Evolutionary conservation across 2,888 invertebrate genomes (phyloP).

Genomic region (Phaonia tiefii): DNA sequence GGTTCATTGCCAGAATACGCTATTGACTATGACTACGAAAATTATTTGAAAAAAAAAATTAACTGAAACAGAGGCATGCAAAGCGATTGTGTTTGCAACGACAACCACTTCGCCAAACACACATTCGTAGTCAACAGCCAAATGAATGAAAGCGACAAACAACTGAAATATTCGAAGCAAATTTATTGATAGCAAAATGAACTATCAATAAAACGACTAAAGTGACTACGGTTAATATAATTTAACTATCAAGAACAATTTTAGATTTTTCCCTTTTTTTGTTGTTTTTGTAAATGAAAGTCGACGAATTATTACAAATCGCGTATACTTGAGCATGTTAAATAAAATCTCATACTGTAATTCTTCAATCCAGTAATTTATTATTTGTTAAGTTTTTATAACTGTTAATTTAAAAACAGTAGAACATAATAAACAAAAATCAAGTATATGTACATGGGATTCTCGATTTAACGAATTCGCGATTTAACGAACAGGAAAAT

Average conservation of each 20-base stretch:
- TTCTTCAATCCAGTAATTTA: no score
- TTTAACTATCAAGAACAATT: background rate
- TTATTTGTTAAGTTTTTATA: background rate
- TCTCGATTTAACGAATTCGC: no score
- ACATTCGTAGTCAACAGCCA: background rate
- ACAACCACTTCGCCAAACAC: background rate
- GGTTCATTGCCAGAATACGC: no score
- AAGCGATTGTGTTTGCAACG: slow-evolving; percentile 1
- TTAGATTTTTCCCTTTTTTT: background rate
- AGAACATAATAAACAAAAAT: background rate
- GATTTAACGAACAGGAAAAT: no score
- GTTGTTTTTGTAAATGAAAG: background rate
- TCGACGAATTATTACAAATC: no score
- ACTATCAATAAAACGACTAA: background rate
- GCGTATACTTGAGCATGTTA: no score
- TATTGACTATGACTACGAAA: no score
- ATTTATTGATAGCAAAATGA: background rate
- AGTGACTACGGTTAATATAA: no score
- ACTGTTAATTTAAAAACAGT: background rate
- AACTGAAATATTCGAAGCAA: background rate
- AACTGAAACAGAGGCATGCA: background rate
- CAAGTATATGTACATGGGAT: no score
- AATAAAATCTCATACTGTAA: no score
- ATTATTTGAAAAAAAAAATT: no score
- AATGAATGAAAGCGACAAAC: background rate